These are phyloP conservation scores for Girardia tigrina DNA, from an alignment of 2,888 invertebrate species.

Conservation along the genomic window DNA sequence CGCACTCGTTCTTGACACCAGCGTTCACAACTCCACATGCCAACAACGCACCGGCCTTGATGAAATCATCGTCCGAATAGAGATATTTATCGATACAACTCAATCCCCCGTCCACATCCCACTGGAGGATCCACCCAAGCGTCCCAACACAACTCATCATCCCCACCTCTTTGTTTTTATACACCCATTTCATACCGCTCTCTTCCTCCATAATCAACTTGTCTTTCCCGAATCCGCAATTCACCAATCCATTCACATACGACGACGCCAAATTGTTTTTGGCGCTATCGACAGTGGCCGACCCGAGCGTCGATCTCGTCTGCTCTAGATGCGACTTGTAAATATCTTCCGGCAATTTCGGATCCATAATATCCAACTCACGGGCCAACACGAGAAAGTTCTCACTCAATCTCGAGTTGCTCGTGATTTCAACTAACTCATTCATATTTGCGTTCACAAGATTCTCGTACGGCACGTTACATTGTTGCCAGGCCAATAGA, in stretches of 20 bases:
- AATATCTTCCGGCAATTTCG: slow-evolving; percentile 87
- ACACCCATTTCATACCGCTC: slow-evolving; percentile 61
- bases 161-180: slow-evolving; percentile 88
- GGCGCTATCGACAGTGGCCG: slow-evolving; percentile 73
- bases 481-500: slow-evolving; percentile 83
- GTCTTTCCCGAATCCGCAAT: slow-evolving; percentile 88
- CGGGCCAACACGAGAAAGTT: slow-evolving; percentile 80
- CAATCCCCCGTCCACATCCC: slow-evolving; percentile 95
- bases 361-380: slow-evolving; percentile 96
- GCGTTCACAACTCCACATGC: slow-evolving; percentile 94
- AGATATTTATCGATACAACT: slow-evolving; percentile 94
- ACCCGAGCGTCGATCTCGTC: slow-evolving; percentile 49
- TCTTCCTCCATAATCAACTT: slow-evolving; percentile 74
- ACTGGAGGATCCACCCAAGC: slow-evolving; percentile 78
- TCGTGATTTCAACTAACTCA: slow-evolving; percentile 73
- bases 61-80: slow-evolving; percentile 64
- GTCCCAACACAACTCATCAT: slow-evolving; percentile 95
- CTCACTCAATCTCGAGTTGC: slow-evolving; percentile 78
- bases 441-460: slow-evolving; percentile 58
- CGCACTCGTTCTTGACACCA: slow-evolving; percentile 89
- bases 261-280: slow-evolving; percentile 88
- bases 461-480: slow-evolving; percentile 64
- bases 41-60: slow-evolving; percentile 85
- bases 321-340: slow-evolving; percentile 94
- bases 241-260: slow-evolving; percentile 96